Percentiles rank a stretch among this genome's conserved stretches.
phyloP scores from a whole-genome alignment of 1,140 invertebrate genomes.

The Trichomalopsis sarcophagae region DNA sequence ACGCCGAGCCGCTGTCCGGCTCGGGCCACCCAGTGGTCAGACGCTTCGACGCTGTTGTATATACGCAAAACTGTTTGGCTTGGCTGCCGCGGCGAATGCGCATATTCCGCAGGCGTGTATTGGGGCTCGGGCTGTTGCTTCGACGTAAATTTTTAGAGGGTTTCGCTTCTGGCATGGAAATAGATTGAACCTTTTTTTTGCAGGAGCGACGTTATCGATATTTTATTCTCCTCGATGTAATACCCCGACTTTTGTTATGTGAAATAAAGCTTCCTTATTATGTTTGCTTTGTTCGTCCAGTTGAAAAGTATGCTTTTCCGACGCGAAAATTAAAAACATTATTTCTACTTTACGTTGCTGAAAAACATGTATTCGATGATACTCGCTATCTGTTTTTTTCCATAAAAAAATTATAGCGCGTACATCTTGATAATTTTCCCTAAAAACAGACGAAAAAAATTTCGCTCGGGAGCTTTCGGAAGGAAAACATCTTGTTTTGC shows the following conservation, averaged over 20 bases:
- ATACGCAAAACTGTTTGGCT: background rate
- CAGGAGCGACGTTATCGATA: background rate
- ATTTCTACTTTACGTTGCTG: background rate
- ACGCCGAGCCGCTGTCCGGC: too few relatives aligned
- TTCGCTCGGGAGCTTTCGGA: background rate
- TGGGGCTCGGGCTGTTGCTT: background rate
- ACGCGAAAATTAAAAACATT: background rate
- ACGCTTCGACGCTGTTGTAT: background rate
- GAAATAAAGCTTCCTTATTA: background rate
- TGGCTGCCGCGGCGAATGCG: background rate
- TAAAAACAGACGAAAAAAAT: background rate
- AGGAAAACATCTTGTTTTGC: background rate
- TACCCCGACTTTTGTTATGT: background rate
- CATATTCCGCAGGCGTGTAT: background rate
- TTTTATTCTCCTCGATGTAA: background rate
- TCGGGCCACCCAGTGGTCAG: background rate
- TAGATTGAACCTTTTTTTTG: background rate
- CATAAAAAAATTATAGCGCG: background rate
- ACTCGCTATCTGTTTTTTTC: too few relatives aligned
- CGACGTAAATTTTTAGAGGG: background rate
- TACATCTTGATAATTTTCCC: background rate
- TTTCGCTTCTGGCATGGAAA: background rate
- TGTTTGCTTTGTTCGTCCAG: too few relatives aligned
- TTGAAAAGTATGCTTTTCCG: too few relatives aligned
- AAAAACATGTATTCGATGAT: too few relatives aligned